A percentile compares a stretch with the other conserved stretches of the same genome.
phyloP scores from a whole-genome alignment of 2,888 invertebrate genomes.

The Drosophila robusta region DNA sequence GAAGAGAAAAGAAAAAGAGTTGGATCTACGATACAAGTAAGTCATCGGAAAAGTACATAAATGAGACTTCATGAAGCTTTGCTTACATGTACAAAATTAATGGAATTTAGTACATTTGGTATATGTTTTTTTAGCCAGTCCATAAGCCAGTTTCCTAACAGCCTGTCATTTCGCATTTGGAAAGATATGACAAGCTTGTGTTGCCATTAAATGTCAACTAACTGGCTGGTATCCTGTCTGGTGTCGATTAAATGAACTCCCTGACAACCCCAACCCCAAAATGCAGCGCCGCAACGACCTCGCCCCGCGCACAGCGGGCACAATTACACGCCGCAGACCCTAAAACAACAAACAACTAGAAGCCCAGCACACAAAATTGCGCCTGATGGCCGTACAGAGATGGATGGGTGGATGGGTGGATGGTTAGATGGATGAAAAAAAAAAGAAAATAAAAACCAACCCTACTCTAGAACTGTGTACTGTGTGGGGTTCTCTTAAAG shows the following conservation, averaged over 20 bases:
- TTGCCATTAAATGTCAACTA: slow-evolving; percentile 83
- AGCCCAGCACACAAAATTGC: slow-evolving; percentile 54
- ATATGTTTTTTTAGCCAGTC: neutral
- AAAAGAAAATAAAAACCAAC: slow-evolving; percentile 52
- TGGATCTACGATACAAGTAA: neutral
- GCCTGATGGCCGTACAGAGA: slow-evolving; percentile 77
- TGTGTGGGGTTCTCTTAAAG: slow-evolving; percentile 77
- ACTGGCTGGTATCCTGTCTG: slow-evolving; percentile 56
- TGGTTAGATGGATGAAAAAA: slow-evolving; percentile 19
- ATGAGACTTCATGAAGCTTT: neutral
- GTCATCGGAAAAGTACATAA: neutral
- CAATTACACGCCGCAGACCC: slow-evolving; percentile 79
- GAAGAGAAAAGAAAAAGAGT: neutral
- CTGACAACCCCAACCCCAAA: slow-evolving; percentile 39
- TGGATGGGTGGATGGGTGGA: slow-evolving; percentile 41
- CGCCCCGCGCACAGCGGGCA: slow-evolving; percentile 57
- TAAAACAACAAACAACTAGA: slow-evolving; percentile 58
- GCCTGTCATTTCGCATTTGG: slow-evolving; percentile 70
- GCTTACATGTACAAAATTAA: no score
- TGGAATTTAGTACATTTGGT: neutral
- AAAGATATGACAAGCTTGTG: slow-evolving; percentile 79
- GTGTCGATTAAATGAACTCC: slow-evolving; percentile 80
- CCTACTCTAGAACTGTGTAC: slow-evolving; percentile 35
- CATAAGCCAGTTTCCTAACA: slow-evolving; percentile 21
- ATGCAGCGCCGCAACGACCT: slow-evolving; percentile 17